Base-by-base conservation (phyloP, 1,140 invertebrate species). In the Chrysomallon squamiferum region DNA sequence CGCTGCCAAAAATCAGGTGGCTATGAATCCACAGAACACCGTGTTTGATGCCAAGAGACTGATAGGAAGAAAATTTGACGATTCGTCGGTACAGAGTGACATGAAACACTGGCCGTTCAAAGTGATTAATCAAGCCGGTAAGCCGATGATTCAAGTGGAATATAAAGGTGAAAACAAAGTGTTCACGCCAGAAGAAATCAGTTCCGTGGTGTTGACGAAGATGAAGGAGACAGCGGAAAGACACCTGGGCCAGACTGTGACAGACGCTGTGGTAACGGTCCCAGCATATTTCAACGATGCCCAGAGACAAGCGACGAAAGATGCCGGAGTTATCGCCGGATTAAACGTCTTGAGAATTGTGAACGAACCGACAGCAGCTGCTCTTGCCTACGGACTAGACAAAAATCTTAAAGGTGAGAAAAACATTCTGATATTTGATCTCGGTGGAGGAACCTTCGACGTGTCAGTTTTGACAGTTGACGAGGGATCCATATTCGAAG, bases 201-300 rank as follows among this genome's bases (percentile, higher is more conserved):
- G 73, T 75, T 92, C 92, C 9, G 93, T 96, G 94, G 93, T 96
- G 7, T 80, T 95, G 66, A 88, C 87, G 18, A 94, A 80, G 78
- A 92, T 96, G 94, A 95, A 89, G 91, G 95, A 88, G 88, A 96
- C 93, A 64, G 95, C 95, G 60, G 95, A 97, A 87, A 93, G 93
- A 11, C 97, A 96, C 80, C 89, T 98, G 22, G 75, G 75, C 38
- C 52, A 71, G 58, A 69, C 65, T 59, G 67, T 77, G 0, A 70
- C 41, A 5, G 62, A 74, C 45, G 70, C 71, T 0, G 72, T 77
- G 22, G 66, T 77, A 13, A 77, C 74, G 75, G 81, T 69, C 13
- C 64, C 64, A 5, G 86, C 86, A 5, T 88, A 88, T 66, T 88
- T 88, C 77, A 88, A 90, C 61, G 83, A 86, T 65, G 68, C 74